Evolutionary conservation across 1,140 invertebrate species (phyloP).

Genomic region (Saccostrea echinata): DNA sequence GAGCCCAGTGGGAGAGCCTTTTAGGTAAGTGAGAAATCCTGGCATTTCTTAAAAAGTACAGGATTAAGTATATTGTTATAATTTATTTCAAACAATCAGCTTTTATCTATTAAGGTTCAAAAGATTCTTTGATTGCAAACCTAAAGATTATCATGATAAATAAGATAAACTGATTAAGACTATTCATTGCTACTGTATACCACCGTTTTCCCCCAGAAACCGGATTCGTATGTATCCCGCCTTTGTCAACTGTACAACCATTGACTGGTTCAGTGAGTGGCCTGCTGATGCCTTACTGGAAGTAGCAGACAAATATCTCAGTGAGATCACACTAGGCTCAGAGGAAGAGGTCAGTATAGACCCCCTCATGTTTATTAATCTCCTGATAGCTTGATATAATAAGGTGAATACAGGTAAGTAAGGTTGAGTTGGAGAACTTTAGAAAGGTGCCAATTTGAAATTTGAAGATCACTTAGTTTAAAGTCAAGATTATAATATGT

Average conservation of each 20-base stretch:
- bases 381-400: too few relatives aligned
- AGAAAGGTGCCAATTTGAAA: too few relatives aligned
- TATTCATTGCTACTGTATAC: background rate
- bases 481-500: too few relatives aligned
- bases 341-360: conserved; percentile 73
- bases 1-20: conserved; percentile 90
- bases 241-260: conserved; percentile 91
- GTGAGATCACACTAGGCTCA: conserved; percentile 69
- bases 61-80: background rate
- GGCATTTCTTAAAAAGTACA: background rate
- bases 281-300: conserved; percentile 91
- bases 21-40: conserved; percentile 77
- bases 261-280: conserved; percentile 94
- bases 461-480: too few relatives aligned
- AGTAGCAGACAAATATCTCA: conserved; percentile 83
- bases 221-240: conserved; percentile 91
- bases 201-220: conserved; percentile 83
- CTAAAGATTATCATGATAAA: background rate
- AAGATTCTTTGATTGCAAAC: background rate
- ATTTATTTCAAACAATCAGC: background rate
- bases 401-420: too few relatives aligned
- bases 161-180: background rate
- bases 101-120: background rate
- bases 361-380: background rate
- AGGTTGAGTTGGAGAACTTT: too few relatives aligned